Evolutionary conservation across 2,113 vertebrate species (phyloP).

Genomic region (Pseudopodoces humilis): DNA sequence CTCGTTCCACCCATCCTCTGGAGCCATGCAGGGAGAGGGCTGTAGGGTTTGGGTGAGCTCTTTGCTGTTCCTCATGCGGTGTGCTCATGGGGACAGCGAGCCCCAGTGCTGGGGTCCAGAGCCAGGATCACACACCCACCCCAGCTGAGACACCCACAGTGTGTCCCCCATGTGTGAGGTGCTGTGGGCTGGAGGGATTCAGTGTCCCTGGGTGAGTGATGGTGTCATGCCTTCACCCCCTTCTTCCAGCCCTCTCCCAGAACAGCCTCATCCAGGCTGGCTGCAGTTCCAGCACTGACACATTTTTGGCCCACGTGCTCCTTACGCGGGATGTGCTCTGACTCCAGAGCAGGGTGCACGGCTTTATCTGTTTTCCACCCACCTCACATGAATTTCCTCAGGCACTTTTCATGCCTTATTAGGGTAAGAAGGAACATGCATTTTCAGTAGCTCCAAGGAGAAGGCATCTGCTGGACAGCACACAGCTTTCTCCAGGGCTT

Average conservation of each 20-base stretch:
- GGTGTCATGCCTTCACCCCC: neutral
- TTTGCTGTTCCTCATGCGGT: rapidly evolving
- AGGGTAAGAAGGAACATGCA: slow-evolving; percentile 5
- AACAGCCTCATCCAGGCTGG: neutral
- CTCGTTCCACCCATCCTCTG: rapidly evolving
- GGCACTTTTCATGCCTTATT: slow-evolving; percentile 41
- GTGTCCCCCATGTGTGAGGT: neutral
- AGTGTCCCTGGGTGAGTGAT: neutral
- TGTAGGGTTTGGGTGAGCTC: neutral
- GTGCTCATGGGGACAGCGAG: neutral
- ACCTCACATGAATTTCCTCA: slow-evolving; percentile 4
- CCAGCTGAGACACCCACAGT: neutral
- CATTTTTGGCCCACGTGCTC: neutral
- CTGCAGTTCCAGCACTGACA: neutral
- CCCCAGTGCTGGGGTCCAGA: neutral
- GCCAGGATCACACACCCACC: neutral
- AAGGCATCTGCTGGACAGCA: neutral
- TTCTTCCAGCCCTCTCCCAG: neutral
- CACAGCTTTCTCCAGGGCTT: neutral
- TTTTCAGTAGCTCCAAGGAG: neutral
- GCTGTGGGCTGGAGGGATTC: neutral
- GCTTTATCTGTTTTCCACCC: slow-evolving; percentile 28
- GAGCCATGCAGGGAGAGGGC: neutral
- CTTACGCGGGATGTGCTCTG: neutral
- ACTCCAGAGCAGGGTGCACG: neutral